phyloP scores from a whole-genome alignment of 53 echinoderm and acorn worm genomes.

The Actinopyga echinites region DNA sequence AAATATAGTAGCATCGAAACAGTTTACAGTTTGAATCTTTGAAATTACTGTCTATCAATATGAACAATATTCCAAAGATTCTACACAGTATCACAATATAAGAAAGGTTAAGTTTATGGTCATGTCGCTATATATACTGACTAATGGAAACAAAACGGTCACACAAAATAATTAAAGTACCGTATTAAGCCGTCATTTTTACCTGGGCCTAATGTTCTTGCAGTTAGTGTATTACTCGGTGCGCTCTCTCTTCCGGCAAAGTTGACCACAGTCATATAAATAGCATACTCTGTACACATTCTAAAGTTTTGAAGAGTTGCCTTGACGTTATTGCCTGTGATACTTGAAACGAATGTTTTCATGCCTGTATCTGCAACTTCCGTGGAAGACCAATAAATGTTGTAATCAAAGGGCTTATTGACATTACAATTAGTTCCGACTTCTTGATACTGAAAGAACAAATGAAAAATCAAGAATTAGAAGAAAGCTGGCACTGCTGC shows the following conservation, averaged over 20 bases:
- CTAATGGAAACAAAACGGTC: no score
- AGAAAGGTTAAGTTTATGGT: no score
- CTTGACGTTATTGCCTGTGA: background rate
- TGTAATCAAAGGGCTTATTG: slow-evolving; percentile 1
- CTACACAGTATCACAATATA: no score
- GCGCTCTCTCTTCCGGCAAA: slow-evolving; percentile 9
- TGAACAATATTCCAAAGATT: no score
- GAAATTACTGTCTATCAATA: background rate
- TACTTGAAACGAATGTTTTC: background rate
- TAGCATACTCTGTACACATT: background rate
- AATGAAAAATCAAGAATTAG: background rate
- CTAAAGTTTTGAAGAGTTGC: background rate
- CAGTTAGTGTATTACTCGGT: background rate
- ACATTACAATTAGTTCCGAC: background rate
- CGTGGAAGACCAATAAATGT: background rate
- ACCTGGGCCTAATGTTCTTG: background rate
- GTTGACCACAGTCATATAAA: slow-evolving; percentile 13
- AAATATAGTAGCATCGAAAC: no score
- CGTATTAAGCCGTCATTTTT: background rate
- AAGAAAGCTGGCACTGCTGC: no score
- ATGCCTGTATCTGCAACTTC: background rate
- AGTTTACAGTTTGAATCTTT: background rate
- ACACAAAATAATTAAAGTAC: background rate
- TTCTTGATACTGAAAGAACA: background rate
- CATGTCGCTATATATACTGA: no score